Evolutionary conservation across 2,888 invertebrate species (phyloP).

Genomic region (Cephonodes hylas): DNA sequence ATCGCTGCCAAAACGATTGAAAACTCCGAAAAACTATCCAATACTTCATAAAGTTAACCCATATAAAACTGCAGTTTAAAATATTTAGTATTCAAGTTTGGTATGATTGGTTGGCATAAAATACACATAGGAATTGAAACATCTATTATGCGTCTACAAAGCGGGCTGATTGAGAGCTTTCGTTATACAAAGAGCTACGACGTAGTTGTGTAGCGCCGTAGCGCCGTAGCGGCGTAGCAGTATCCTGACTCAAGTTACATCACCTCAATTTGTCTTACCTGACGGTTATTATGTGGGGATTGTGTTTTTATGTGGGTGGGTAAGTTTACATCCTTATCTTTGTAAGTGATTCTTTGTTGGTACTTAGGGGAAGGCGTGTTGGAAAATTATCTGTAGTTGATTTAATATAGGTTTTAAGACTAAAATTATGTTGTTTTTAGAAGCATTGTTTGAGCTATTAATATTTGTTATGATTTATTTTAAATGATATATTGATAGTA

Average conservation of each 20-base stretch:
- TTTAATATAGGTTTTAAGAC: too few species aligned
- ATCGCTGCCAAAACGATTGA: too few species aligned
- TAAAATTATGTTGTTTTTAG: too few species aligned
- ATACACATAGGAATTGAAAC: neutral
- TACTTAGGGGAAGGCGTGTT: neutral
- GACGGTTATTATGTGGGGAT: constrained; percentile 2
- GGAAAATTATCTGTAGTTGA: too few species aligned
- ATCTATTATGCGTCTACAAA: neutral
- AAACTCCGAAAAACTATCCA: too few species aligned
- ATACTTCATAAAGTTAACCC: too few species aligned
- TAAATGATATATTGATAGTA: too few species aligned
- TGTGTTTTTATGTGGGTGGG: neutral
- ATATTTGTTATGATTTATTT: too few species aligned
- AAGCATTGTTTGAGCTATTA: too few species aligned
- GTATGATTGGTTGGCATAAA: too few species aligned
- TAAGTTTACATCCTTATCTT: neutral
- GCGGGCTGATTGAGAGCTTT: neutral
- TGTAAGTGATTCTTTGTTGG: neutral
- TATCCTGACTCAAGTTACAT: constrained; percentile 6
- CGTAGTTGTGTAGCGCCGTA: constrained; percentile 5
- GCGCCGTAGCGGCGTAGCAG: constrained; percentile 18
- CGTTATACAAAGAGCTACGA: constrained; percentile 6
- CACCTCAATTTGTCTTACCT: neutral
- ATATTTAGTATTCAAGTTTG: too few species aligned
- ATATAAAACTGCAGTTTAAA: too few species aligned